phyloP scores from a whole-genome alignment of 2,797 vertebrate genomes.

The Pogoniulus pusillus region DNA sequence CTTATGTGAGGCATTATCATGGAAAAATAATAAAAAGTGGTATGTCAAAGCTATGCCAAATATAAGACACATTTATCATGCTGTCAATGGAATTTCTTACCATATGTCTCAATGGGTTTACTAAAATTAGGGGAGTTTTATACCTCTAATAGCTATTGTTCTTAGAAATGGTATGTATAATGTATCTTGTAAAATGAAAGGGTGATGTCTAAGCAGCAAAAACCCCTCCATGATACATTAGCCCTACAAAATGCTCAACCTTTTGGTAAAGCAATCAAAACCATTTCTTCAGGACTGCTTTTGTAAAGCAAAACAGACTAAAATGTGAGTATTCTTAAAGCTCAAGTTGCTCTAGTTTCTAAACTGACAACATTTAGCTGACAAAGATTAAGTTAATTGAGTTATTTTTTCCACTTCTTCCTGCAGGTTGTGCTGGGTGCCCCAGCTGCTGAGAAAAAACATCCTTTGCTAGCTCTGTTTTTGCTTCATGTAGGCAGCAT shows the following conservation, averaged over 20 bases:
- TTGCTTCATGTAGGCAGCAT: background rate
- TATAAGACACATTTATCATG: slow-evolving; percentile 45
- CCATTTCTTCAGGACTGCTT: background rate
- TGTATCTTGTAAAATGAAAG: background rate
- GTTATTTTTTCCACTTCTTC: background rate
- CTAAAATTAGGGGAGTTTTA: background rate
- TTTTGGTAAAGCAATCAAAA: background rate
- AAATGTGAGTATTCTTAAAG: background rate
- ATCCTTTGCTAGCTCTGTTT: background rate
- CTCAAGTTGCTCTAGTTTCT: background rate
- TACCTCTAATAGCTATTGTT: background rate
- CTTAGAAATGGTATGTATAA: background rate
- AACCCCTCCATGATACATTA: background rate
- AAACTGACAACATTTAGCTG: background rate
- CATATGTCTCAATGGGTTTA: slow-evolving; percentile 13
- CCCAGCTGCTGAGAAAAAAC: background rate
- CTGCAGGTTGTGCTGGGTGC: background rate
- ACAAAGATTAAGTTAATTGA: background rate
- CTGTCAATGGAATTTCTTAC: slow-evolving; percentile 33
- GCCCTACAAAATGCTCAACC: background rate
- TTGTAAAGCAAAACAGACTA: background rate
- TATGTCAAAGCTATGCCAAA: slow-evolving; percentile 44
- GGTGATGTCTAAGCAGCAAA: background rate
- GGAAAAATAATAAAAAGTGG: slow-evolving; percentile 50
- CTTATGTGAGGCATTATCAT: background rate